Percentiles rank a stretch among this genome's conserved stretches.
phyloP scores from a whole-genome alignment of 1,140 invertebrate genomes.

The Drosophila yakuba region DNA sequence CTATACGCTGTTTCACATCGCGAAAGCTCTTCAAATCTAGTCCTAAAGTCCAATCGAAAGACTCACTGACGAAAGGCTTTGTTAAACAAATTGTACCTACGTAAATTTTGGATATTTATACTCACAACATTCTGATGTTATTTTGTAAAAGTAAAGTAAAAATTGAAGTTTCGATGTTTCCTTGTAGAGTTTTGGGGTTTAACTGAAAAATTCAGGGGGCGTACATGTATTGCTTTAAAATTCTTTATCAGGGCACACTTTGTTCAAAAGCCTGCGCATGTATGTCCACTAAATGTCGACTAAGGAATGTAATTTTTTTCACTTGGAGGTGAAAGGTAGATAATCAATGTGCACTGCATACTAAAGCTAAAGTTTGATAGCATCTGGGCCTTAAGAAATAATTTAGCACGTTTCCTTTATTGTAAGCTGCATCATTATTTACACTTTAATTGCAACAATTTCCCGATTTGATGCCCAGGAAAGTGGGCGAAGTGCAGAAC shows the following conservation, averaged over 20 bases:
- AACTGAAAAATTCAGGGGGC: not conserved
- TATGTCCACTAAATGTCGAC: too few relatives aligned
- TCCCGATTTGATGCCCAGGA: conserved; percentile 57
- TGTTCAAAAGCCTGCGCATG: too few relatives aligned
- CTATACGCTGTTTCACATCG: conserved; percentile 15
- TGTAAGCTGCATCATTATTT: conserved; percentile 69
- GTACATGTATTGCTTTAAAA: not conserved
- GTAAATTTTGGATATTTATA: not conserved
- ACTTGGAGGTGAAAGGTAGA: not conserved
- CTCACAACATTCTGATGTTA: conserved; percentile 32
- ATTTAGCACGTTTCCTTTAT: conserved; percentile 15
- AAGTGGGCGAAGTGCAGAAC: not conserved
- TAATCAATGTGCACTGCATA: too few relatives aligned
- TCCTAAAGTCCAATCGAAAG: conserved; percentile 11
- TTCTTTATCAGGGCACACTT: not conserved
- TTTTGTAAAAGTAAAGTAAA: conserved; percentile 28
- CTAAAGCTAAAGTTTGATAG: not conserved
- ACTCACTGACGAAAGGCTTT: conserved; percentile 1
- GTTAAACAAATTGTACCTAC: accelerated
- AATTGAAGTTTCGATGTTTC: conserved; percentile 15
- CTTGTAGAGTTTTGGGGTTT: conserved; percentile 8
- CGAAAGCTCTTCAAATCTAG: conserved; percentile 8
- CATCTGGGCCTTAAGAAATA: not conserved
- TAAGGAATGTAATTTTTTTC: too few relatives aligned
- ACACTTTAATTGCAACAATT: conserved; percentile 74